phyloP scores from a whole-genome alignment of 2,113 vertebrate genomes.

The Macheiramphus alcinus region DNA sequence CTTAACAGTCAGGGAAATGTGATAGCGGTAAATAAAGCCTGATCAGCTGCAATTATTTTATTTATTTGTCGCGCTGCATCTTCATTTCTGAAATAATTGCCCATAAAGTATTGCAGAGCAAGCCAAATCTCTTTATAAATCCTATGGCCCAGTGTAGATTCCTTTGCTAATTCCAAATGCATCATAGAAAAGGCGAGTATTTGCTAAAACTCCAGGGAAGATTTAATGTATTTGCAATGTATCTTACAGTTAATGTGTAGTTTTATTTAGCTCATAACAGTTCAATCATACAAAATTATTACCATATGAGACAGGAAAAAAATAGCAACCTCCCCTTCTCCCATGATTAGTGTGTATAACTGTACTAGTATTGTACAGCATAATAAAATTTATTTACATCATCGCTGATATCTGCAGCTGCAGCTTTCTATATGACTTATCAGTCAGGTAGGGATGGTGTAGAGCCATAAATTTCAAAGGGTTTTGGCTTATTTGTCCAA shows the following conservation, averaged over 20 bases:
- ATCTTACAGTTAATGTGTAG: constrained; percentile 32
- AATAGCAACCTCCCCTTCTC: constrained; percentile 27
- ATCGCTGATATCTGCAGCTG: background rate
- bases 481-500: constrained; percentile 10
- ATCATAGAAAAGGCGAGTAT: constrained; percentile 27
- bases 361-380: background rate
- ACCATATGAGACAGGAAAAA: constrained; percentile 42
- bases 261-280: constrained; percentile 47
- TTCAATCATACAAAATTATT: constrained; percentile 57
- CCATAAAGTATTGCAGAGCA: constrained; percentile 36
- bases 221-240: constrained; percentile 55
- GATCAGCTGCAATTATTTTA: constrained; percentile 36
- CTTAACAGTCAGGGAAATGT: background rate
- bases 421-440: background rate
- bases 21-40: constrained; percentile 6
- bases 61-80: constrained; percentile 39
- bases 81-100: constrained; percentile 55
- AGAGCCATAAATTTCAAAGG: constrained; percentile 12
- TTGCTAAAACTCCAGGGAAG: constrained; percentile 49
- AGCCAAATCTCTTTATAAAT: constrained; percentile 60
- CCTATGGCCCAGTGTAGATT: constrained; percentile 28
- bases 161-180: constrained; percentile 44
- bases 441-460: constrained; percentile 4
- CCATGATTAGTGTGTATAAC: background rate
- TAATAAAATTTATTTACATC: background rate